Evolutionary conservation across 92 coral and sea anemone genomes (phyloP).

Genomic region (Hydrozoanthus gracilis): DNA sequence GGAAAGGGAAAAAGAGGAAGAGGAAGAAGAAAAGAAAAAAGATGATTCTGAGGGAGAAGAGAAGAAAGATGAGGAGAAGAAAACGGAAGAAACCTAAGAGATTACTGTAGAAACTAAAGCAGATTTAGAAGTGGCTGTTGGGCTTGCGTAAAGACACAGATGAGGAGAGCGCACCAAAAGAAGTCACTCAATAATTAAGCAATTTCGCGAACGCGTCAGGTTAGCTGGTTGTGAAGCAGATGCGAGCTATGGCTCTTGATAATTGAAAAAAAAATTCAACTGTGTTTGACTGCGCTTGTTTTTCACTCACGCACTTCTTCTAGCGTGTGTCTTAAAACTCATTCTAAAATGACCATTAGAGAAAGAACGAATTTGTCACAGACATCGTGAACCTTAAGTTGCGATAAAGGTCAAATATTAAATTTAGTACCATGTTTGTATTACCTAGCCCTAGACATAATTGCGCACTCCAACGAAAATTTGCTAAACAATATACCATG

Average conservation of each 20-base stretch:
- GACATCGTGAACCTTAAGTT: not conserved
- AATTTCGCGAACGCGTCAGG: not conserved
- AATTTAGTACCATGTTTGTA: not conserved
- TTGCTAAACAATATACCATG: too few relatives aligned
- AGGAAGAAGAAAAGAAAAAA: slow-evolving; percentile 19
- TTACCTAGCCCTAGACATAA: not conserved
- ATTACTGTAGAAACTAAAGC: slow-evolving; percentile 57
- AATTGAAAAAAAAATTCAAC: not conserved
- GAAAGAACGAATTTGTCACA: not conserved
- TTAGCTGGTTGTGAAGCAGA: not conserved
- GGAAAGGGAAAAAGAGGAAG: slow-evolving; percentile 29
- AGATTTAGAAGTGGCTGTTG: slow-evolving; percentile 27
- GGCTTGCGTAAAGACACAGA: not conserved
- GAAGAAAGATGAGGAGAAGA: slow-evolving; percentile 57
- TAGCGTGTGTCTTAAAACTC: not conserved
- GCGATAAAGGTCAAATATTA: not conserved
- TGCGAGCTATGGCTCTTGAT: not conserved
- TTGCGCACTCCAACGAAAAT: not conserved
- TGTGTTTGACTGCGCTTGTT: not conserved
- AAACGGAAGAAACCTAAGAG: slow-evolving; percentile 50
- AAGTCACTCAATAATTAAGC: not conserved
- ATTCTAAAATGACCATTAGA: not conserved
- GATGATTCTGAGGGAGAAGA: slow-evolving; percentile 66
- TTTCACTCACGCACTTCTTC: not conserved
- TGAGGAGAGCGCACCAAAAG: slow-evolving; percentile 13